Conservation (phyloP, 2,113 vertebrate genomes). For the Thunnus maccoyii region DNA sequence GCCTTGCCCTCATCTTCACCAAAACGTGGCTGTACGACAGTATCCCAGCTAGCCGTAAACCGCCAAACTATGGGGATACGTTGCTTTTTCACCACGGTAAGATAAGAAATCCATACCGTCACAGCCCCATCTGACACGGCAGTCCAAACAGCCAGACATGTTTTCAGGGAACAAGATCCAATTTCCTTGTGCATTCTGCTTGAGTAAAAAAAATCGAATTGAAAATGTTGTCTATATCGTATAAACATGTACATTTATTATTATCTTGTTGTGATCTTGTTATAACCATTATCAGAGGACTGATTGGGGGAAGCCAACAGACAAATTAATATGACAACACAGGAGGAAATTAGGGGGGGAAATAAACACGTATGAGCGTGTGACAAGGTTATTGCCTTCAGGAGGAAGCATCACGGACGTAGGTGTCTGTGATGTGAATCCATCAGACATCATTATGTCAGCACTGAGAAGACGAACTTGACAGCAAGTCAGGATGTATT, state of each 20-base stretch:
- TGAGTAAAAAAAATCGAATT: background rate
- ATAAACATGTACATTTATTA: too few relatives aligned
- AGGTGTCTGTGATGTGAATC: constrained; percentile 33
- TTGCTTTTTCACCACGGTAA: too few relatives aligned
- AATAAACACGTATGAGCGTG: background rate
- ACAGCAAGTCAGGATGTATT: constrained; percentile 29
- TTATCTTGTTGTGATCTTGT: too few relatives aligned
- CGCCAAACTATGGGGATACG: too few relatives aligned
- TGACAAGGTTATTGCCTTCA: background rate
- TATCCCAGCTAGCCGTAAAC: too few relatives aligned
- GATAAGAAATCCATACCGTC: too few relatives aligned
- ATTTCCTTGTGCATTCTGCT: background rate
- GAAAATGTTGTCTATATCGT: background rate
- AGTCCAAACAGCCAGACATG: background rate
- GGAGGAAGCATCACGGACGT: background rate
- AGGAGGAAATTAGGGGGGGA: background rate
- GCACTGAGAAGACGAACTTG: constrained; percentile 8
- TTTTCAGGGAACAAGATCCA: background rate
- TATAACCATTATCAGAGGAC: too few relatives aligned
- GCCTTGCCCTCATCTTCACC: too few relatives aligned
- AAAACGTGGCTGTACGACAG: too few relatives aligned
- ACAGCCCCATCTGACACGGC: too few relatives aligned
- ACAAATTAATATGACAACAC: background rate
- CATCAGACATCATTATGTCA: constrained; percentile 27
- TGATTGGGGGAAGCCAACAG: background rate